Evolutionary conservation across 2,888 invertebrate species (phyloP), one percentile per base, ranked within the genome.

Genomic region (Diachrysia chrysitis): DNA sequence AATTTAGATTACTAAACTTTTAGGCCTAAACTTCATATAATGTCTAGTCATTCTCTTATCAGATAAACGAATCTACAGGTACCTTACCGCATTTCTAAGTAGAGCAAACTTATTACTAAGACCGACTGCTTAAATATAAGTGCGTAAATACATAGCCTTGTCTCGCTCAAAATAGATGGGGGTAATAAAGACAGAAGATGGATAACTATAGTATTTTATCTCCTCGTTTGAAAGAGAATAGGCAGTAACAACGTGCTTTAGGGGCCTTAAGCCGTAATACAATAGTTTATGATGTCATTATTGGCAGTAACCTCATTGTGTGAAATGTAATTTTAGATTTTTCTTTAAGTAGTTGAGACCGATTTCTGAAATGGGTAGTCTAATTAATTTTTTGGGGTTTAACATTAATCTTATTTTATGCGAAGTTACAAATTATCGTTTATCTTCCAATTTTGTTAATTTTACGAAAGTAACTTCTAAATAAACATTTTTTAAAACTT

Each of bases 161-260:
- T 68, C 65, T 72, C 32, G 63, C 59, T 55, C 46, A 37, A 73
- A 69, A 66, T 72, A 57, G 53, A 69, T 70, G 62, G 55, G 35
- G n/a, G 56, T 65, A 70, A 79, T 79, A 76, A 76, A 69, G 60
- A n/a, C 17, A 59, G 63, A 37, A 58, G 58, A 55, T 19, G 55
- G 62, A 37, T 66, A 66, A 64, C 59, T 58, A 67, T 10, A 66
- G 75, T 75, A 64, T 65, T 76, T 70, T 70, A 79, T 70, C 48
- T 67, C n/a, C 17, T 35, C 57, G 48, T 64, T 63, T 61, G 37
- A 14, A 21, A 62, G 16, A 42, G 46, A 60, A 59, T 56, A 19
- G 60, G 63, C 23, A 54, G 37, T 66, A 65, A 58, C 58, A 66
- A 69, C 9, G 7, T 14, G 21, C 35, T 35, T 78, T 69, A 66